These are phyloP conservation scores for Dasyornis broadbenti DNA, from an alignment of 2,113 vertebrate species.

Conservation along the genomic window DNA sequence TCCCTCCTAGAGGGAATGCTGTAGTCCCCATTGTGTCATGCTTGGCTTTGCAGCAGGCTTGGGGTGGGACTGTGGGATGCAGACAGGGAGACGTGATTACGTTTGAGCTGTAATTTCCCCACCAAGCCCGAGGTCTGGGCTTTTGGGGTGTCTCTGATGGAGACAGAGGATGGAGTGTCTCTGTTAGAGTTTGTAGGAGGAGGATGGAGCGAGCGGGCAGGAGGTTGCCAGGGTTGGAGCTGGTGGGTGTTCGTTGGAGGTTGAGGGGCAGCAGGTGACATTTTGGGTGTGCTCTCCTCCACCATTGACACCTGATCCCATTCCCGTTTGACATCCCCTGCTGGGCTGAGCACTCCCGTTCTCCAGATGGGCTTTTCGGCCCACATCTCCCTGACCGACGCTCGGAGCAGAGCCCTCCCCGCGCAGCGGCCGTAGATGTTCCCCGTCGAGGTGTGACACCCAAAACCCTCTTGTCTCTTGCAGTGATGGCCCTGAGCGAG, in stretches of 20 bases:
- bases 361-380: not conserved
- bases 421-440: accelerated
- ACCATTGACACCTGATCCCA: accelerated
- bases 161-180: not conserved
- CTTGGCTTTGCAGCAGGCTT: not conserved
- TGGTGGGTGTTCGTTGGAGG: not conserved
- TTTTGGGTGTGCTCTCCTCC: not conserved
- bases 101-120: accelerated
- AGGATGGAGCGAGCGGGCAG: not conserved
- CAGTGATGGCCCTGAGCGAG: constrained; percentile 87
- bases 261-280: not conserved
- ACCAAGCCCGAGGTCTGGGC: accelerated
- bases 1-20: not conserved
- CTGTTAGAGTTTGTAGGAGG: not conserved
- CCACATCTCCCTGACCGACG: not conserved
- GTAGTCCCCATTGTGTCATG: not conserved
- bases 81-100: not conserved
- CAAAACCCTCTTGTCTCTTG: not conserved
- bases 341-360: not conserved
- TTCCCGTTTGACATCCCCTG: not conserved
- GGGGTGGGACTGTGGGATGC: not conserved
- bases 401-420: not conserved
- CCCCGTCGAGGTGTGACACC: not conserved
- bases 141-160: not conserved
- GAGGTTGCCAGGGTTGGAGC: not conserved